Evolutionary conservation across 2,113 vertebrate species (phyloP), one percentile per base, ranked within the genome.

Genomic region (Hoplias malabaricus): DNA sequence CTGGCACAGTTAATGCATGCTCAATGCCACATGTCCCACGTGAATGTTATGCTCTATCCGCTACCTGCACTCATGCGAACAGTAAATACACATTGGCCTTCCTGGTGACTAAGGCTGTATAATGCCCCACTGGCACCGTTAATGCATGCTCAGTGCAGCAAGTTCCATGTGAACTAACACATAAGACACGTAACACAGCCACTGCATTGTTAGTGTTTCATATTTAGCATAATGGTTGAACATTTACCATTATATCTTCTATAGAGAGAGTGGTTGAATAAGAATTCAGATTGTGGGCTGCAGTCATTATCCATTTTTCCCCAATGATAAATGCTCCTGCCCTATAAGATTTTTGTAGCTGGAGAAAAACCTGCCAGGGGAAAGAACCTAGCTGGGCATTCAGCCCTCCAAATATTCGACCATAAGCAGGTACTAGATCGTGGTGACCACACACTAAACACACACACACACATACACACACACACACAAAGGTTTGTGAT

Each of bases 301-400:
- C 89, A 2, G 91, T 92, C 86, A 92, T 40, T 33, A 92, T 6
- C 91, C 91, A 92, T 2, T 34, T 81, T 10, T 91, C 90, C 19
- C 56, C 82, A 12, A 92, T 86, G 68, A 92, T 77, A 19, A 88
- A 81, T 1, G 85, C 91, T 29, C 88, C 90, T 75, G 3, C 88
- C 50, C 79, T 65, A 0, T 0, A n/a, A n/a, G n/a, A n/a, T n/a
- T 0, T 2, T 53, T 21, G 0, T 0, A 0, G 1, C 34, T 0
- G 59, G 0, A 92, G 4, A 0, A 89, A 1, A 16, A 88, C 89
- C 76, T 93, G 91, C 92, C 92, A 93, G 5, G 92, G 92, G 74
- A 93, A 81, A 19, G 82, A 40, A 5, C 87, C 19, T 0, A 14
- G 0, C 31, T 61, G 66, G 50, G 91, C 90, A 0, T 9, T 1